Conservation (phyloP, 2,113 vertebrate species). For the Neotragus moschatus region DNA sequence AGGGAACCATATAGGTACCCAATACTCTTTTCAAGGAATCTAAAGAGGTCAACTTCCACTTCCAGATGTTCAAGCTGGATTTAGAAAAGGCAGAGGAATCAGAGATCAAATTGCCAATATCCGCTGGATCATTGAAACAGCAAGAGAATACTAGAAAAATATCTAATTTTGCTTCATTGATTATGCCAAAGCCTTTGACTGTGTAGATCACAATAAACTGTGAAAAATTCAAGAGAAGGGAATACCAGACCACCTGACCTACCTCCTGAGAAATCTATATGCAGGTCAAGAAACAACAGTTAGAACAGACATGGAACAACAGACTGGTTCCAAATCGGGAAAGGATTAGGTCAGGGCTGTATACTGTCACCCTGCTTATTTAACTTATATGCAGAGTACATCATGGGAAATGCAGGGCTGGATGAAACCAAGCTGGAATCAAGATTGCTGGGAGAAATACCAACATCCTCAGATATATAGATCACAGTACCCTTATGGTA, state of each 20-base stretch:
- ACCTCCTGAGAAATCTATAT: background rate
- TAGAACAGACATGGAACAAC: background rate
- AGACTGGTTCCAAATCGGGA: background rate
- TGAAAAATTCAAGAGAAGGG: background rate
- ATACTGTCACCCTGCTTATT: background rate
- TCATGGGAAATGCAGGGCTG: background rate
- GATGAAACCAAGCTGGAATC: background rate
- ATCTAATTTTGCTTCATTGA: background rate
- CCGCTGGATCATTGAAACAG: fast-evolving
- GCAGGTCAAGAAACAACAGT: background rate
- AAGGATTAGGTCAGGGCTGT: background rate
- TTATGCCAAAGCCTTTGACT: background rate
- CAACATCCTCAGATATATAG: background rate
- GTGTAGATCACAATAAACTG: background rate
- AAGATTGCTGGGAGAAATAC: background rate
- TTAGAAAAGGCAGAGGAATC: background rate
- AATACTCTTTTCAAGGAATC: background rate
- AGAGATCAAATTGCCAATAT: background rate
- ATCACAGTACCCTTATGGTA: background rate
- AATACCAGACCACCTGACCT: background rate
- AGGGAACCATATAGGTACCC: background rate
- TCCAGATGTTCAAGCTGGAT: background rate
- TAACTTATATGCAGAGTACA: background rate
- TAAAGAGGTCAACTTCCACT: background rate
- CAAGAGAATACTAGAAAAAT: background rate